phyloP scores from a whole-genome alignment of 2,888 invertebrate species.

The Eupithecia centaureata region DNA sequence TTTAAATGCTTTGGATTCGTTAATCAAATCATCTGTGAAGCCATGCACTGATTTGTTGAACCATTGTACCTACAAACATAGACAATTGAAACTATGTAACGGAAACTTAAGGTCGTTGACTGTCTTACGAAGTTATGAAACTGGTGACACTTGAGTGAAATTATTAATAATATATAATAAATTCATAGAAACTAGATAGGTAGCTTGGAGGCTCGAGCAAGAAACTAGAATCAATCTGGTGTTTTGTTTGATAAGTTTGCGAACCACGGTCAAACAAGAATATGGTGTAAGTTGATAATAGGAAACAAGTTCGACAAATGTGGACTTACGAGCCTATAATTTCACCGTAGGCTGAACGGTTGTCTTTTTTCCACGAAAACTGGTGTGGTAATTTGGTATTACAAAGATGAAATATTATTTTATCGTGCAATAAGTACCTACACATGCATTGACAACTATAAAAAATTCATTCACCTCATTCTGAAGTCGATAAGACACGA shows the following conservation, averaged over 20 bases:
- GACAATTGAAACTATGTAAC: neutral
- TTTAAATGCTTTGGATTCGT: neutral
- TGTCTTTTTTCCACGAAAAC: neutral
- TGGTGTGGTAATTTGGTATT: neutral
- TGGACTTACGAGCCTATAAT: neutral
- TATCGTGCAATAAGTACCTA: neutral
- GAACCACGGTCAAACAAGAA: neutral
- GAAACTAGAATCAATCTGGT: neutral
- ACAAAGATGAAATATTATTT: neutral
- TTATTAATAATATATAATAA: no score
- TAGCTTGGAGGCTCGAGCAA: neutral
- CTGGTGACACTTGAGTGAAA: neutral
- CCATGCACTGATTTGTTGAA: no score
- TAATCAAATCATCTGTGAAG: neutral
- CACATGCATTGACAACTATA: no score
- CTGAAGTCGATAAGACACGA: no score
- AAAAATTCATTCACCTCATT: neutral
- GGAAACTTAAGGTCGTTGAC: neutral
- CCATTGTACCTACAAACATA: no score
- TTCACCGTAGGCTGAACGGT: neutral
- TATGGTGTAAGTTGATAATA: neutral
- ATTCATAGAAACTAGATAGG: neutral
- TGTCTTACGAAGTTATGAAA: neutral
- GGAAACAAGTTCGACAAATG: neutral
- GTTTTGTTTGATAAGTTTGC: neutral